phyloP scores from a whole-genome alignment of 2,113 vertebrate genomes.

The Lathamus discolor region DNA sequence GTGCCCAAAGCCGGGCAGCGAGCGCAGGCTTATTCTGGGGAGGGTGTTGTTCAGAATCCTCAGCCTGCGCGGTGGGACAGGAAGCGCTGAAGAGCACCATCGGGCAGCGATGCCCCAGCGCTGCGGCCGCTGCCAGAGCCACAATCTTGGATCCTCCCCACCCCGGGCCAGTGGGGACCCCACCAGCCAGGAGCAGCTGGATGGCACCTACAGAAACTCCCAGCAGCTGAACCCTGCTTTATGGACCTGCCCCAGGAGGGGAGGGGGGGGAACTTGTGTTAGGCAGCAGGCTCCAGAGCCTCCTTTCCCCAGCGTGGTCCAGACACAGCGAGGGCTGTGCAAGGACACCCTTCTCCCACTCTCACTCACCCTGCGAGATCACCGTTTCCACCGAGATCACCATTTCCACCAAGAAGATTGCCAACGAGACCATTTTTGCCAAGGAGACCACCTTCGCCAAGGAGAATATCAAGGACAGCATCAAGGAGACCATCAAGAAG shows the following conservation, averaged over 20 bases:
- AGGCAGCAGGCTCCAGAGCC: background rate
- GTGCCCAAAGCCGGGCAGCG: constrained; percentile 55
- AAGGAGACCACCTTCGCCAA: background rate
- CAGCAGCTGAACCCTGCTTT: background rate
- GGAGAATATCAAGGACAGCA: background rate
- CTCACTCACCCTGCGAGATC: constrained; percentile 48
- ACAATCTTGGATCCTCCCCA: fast-evolving
- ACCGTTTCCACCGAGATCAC: background rate
- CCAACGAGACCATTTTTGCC: constrained; percentile 9
- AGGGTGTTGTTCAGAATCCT: constrained; percentile 59
- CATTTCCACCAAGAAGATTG: background rate
- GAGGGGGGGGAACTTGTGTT: background rate
- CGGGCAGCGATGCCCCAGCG: fast-evolving
- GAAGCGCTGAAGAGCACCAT: background rate
- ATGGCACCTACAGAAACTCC: background rate
- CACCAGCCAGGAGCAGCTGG: background rate
- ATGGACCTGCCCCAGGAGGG: background rate
- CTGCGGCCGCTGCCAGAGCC: fast-evolving
- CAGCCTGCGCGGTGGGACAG: constrained; percentile 17
- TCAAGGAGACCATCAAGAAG: constrained; percentile 32
- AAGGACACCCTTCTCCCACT: background rate
- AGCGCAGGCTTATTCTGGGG: constrained; percentile 52
- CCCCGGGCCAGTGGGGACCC: background rate
- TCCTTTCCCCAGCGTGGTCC: background rate
- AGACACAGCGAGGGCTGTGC: fast-evolving